Percentiles rank a stretch among this genome's conserved stretches.
Evolutionary conservation across 2,888 invertebrate species (phyloP).

Genomic region (Boloria selene): DNA sequence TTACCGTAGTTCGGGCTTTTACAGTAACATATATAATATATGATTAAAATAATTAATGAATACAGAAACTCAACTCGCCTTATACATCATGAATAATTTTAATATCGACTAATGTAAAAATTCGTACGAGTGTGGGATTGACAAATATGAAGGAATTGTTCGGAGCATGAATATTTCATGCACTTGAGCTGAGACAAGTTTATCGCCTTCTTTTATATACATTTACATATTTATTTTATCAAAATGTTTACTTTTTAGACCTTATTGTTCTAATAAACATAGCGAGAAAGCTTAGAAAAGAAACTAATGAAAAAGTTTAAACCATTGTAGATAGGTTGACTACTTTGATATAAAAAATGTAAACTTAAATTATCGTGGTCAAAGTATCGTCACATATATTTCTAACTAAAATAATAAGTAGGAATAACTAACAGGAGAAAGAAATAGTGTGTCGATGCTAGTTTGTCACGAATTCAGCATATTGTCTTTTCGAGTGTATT

Average conservation of each 20-base stretch:
- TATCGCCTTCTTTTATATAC: not conserved
- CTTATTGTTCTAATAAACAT: too few species aligned
- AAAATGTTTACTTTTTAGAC: too few species aligned
- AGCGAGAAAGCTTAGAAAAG: too few species aligned
- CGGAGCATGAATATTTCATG: not conserved
- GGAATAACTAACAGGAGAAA: constrained; percentile 5
- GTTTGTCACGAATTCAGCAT: constrained; percentile 10
- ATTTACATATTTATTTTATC: not conserved
- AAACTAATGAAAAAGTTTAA: too few species aligned
- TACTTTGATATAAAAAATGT: not conserved
- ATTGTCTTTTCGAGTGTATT: constrained; percentile 13
- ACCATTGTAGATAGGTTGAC: too few species aligned
- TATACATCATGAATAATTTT: not conserved
- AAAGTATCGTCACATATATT: not conserved
- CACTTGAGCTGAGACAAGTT: not conserved
- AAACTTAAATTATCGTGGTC: not conserved
- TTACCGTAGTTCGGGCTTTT: too few species aligned
- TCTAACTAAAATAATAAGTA: not conserved
- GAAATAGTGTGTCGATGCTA: constrained; percentile 8
- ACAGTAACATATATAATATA: too few species aligned
- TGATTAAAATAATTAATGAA: too few species aligned
- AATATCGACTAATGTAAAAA: not conserved
- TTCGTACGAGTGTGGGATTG: constrained; percentile 8
- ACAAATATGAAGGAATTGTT: constrained; percentile 9
- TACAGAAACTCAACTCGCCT: too few species aligned